Evolutionary conservation across 1,140 invertebrate genomes (phyloP), one percentile per base, ranked within the genome.

Genomic region (Nomia melanderi): DNA sequence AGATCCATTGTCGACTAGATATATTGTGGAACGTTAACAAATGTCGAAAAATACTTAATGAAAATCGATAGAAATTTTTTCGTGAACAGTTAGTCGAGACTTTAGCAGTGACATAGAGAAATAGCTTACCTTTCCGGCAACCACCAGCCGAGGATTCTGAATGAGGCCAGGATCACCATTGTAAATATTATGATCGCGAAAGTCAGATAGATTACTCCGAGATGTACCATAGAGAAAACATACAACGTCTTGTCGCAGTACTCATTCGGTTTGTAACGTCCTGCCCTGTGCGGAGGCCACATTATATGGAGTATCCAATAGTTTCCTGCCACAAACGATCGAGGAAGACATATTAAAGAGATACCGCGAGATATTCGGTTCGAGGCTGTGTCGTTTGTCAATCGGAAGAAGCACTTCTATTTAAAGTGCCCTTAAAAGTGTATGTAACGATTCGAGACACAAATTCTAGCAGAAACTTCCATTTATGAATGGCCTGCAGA

Each of bases 221-320:
- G 92, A 86, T 97, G 96, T 9, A 95, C 94, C 67, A 97, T 89
- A 0, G 96, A 93, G 89, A 96, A 97, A 59, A 95, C 93, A 91
- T 97, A 97, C 6, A 97, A 93, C 0, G 95, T 96, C 66, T 94
- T 94, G 88, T 96, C 93, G 87, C 96, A 97, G 95, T 96, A 97
- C 36, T 93, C 91, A 88, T 96, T 95, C 0, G 95, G 95, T 67
- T 96, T 94, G 88, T 95, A 96, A 94, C 93, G 5, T 93, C 90
- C 88, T 94, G 96, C 70, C 95, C 94, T 7, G 23, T 25, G 14
- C 1, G 2, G 11, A 17, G 96, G 96, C 94, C 95, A 95, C 92
- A 95, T 94, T 85, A 96, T 96, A 78, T 93, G 93, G 36, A 96
- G 91, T n/a, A 96, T 96, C 96, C 96, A 96, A 86, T 95, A 96